phyloP scores from a whole-genome alignment of 2,888 invertebrate genomes.

The Microdon myrmicae region DNA sequence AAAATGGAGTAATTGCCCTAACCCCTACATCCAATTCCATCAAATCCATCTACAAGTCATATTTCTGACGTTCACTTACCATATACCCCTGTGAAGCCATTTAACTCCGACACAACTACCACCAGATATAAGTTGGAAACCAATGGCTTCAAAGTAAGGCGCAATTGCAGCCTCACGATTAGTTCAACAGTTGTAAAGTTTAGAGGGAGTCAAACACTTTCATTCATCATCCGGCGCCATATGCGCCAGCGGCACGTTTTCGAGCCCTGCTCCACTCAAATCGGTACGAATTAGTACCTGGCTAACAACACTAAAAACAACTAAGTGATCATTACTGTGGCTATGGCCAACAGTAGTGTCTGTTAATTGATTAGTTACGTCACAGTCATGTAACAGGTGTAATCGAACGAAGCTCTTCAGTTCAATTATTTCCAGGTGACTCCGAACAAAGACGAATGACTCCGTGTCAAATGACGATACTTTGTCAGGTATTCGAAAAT shows the following conservation, averaged over 20 bases:
- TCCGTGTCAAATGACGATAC: no score
- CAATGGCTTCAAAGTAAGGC: conserved; percentile 1
- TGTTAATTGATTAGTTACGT: conserved; percentile 33
- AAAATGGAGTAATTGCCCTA: conserved; percentile 7
- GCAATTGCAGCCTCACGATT: conserved; percentile 8
- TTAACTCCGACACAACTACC: neutral
- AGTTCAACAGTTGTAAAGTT: conserved; percentile 6
- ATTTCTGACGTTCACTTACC: no score
- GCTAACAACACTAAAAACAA: conserved; percentile 9
- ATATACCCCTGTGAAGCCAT: no score
- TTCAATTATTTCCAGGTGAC: conserved; percentile 8
- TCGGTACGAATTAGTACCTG: neutral
- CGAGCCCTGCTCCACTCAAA: neutral
- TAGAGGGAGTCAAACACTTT: neutral
- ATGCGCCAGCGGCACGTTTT: conserved; percentile 14
- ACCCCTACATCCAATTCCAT: conserved; percentile 13
- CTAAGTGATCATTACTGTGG: conserved; percentile 1
- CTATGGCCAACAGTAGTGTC: conserved; percentile 7
- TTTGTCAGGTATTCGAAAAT: no score
- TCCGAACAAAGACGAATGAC: conserved; percentile 1
- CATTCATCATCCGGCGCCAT: conserved; percentile 10
- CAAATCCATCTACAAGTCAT: no score
- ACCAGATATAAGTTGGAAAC: neutral
- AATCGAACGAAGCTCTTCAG: conserved; percentile 26
- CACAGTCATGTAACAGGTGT: conserved; percentile 30